These are phyloP conservation scores for Saccostrea cuccullata DNA, from an alignment of 1,140 invertebrate species.

Conservation along the genomic window DNA sequence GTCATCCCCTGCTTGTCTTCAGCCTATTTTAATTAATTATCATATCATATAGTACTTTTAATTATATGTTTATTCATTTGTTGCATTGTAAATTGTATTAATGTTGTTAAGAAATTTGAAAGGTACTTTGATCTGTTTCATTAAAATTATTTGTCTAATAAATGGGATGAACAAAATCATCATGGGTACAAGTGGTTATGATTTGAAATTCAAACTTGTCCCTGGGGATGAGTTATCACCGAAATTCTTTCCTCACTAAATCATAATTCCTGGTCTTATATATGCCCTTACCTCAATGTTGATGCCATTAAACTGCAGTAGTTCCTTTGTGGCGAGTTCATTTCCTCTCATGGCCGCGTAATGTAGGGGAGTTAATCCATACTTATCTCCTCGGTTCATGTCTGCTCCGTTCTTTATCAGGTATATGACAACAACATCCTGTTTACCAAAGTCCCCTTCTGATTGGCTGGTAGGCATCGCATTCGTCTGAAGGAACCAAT, in stretches of 20 bases:
- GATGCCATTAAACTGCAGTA: slow-evolving; percentile 69
- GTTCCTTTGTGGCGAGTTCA: slow-evolving; percentile 75
- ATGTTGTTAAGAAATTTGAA: no score
- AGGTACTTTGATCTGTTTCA: no score
- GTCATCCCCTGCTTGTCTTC: slow-evolving; percentile 82
- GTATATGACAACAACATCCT: slow-evolving; percentile 72
- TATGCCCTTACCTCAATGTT: slow-evolving; percentile 63
- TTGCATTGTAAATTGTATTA: no score
- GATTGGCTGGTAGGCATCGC: not conserved
- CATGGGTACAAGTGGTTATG: no score
- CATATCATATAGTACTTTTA: no score
- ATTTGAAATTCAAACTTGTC: no score
- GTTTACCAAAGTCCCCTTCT: not conserved
- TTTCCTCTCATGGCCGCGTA: slow-evolving; percentile 80
- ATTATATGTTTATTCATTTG: no score
- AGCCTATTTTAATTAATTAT: slow-evolving; percentile 65
- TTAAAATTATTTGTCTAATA: no score
- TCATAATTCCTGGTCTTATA: not conserved
- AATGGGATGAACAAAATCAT: no score
- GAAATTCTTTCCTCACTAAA: no score
- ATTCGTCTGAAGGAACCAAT: not conserved
- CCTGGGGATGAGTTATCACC: no score
- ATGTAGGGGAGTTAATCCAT: slow-evolving; percentile 79
- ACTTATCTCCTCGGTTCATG: slow-evolving; percentile 78
- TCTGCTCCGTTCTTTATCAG: slow-evolving; percentile 78